phyloP scores from a whole-genome alignment of 2,888 invertebrate genomes.

The Diploptera punctata region DNA sequence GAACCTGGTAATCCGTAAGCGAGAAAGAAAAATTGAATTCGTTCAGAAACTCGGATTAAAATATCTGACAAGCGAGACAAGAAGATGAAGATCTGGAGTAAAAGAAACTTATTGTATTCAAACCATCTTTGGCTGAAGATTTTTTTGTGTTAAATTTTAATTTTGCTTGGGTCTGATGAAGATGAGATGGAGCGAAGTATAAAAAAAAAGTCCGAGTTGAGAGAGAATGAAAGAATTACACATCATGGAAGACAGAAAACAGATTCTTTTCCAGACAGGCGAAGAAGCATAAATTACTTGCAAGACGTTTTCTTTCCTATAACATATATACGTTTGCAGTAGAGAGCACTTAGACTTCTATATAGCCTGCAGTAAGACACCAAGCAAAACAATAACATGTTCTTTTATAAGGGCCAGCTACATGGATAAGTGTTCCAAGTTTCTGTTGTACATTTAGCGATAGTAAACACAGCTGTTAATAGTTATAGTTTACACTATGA shows the following conservation, averaged over 20 bases:
- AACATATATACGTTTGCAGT: neutral
- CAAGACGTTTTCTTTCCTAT: neutral
- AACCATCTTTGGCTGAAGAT: too few relatives aligned
- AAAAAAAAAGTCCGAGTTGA: neutral
- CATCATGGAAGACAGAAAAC: conserved; percentile 33
- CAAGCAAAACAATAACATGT: neutral
- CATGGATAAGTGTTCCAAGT: conserved; percentile 9
- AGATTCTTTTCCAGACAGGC: conserved; percentile 24
- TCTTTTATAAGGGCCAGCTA: neutral
- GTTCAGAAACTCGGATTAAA: too few relatives aligned
- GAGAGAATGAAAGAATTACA: neutral
- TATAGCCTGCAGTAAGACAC: conserved; percentile 12
- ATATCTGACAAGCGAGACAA: too few relatives aligned
- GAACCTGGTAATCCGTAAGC: too few relatives aligned
- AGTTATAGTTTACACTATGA: too few relatives aligned
- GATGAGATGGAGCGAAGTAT: neutral
- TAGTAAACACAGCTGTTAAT: too few relatives aligned
- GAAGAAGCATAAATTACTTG: conserved; percentile 30
- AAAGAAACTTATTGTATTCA: too few relatives aligned
- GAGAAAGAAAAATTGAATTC: too few relatives aligned
- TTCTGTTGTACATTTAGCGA: too few relatives aligned
- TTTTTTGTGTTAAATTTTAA: neutral
- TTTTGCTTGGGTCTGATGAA: neutral
- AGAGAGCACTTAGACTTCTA: conserved; percentile 9
- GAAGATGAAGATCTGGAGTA: too few relatives aligned